Conservation (phyloP, 2,113 vertebrate species). For the Apteryx owenii region DNA sequence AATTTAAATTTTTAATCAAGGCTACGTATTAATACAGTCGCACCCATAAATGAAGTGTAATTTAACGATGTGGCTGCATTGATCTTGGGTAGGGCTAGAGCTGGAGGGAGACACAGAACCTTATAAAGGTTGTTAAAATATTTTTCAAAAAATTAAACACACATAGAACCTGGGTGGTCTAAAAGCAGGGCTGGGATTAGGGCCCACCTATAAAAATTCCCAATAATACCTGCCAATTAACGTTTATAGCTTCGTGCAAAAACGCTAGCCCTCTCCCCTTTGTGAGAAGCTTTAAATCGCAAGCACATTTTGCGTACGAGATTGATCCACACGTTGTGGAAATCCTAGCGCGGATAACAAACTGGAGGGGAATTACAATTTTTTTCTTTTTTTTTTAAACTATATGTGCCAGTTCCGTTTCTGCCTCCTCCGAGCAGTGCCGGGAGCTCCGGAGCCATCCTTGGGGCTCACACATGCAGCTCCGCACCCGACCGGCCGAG, state of each 20-base stretch:
- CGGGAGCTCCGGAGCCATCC: not conserved
- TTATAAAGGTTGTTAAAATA: slow-evolving; percentile 9
- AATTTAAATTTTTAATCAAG: not conserved
- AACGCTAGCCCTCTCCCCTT: not conserved
- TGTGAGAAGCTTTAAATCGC: too few species aligned
- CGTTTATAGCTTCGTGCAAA: not conserved
- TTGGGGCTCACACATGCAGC: too few species aligned
- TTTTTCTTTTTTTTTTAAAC: not conserved
- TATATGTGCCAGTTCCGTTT: not conserved
- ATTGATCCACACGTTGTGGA: rapidly evolving
- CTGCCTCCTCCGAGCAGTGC: not conserved
- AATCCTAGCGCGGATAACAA: not conserved
- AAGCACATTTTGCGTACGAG: not conserved
- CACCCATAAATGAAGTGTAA: not conserved
- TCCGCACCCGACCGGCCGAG: too few species aligned
- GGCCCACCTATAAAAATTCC: not conserved
- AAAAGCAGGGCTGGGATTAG: not conserved
- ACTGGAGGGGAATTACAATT: not conserved
- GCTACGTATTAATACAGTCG: not conserved
- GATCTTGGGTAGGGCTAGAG: not conserved
- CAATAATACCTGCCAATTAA: not conserved
- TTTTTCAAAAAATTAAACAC: not conserved
- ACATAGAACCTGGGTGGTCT: slow-evolving; percentile 61
- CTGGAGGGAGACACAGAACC: slow-evolving; percentile 29
- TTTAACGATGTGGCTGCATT: slow-evolving; percentile 5